These are phyloP conservation scores for Cromileptes altivelis DNA, from an alignment of 2,113 vertebrate species.

Conservation along the genomic window DNA sequence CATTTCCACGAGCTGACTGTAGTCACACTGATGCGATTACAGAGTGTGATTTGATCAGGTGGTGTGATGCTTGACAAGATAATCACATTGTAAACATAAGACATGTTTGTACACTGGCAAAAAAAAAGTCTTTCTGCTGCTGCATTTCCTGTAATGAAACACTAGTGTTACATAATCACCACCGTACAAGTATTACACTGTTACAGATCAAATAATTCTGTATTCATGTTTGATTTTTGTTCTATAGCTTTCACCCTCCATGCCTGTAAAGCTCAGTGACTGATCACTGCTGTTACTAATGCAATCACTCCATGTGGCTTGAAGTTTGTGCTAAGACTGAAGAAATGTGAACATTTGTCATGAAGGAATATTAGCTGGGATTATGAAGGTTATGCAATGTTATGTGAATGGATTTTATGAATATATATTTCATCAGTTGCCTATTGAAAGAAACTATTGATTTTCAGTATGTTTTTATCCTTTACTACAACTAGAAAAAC, in stretches of 20 bases:
- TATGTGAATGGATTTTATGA: slow-evolving; percentile 12
- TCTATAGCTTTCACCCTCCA: slow-evolving; percentile 31
- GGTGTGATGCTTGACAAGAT: slow-evolving; percentile 14
- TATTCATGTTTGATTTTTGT: background rate
- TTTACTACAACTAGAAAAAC: slow-evolving; percentile 14
- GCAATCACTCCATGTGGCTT: slow-evolving; percentile 54
- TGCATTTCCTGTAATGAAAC: background rate
- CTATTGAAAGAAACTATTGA: slow-evolving; percentile 44
- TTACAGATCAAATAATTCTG: slow-evolving; percentile 1
- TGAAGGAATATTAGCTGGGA: slow-evolving; percentile 11
- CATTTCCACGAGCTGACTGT: slow-evolving; percentile 12
- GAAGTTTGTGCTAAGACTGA: slow-evolving; percentile 34
- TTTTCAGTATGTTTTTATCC: slow-evolving; percentile 38
- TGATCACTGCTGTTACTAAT: slow-evolving; percentile 44
- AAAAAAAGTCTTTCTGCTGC: background rate
- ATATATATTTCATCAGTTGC: slow-evolving; percentile 51
- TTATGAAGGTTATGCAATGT: slow-evolving; percentile 47
- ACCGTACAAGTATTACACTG: background rate
- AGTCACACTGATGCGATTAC: slow-evolving; percentile 12
- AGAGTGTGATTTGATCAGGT: slow-evolving; percentile 4
- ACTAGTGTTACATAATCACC: slow-evolving; percentile 1
- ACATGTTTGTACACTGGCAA: background rate
- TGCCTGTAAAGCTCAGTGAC: slow-evolving; percentile 10
- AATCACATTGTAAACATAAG: slow-evolving; percentile 4
- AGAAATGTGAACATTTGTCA: slow-evolving; percentile 41